Evolutionary conservation across 2,797 vertebrate genomes (phyloP).

Genomic region (Rhinophrynus dorsalis): DNA sequence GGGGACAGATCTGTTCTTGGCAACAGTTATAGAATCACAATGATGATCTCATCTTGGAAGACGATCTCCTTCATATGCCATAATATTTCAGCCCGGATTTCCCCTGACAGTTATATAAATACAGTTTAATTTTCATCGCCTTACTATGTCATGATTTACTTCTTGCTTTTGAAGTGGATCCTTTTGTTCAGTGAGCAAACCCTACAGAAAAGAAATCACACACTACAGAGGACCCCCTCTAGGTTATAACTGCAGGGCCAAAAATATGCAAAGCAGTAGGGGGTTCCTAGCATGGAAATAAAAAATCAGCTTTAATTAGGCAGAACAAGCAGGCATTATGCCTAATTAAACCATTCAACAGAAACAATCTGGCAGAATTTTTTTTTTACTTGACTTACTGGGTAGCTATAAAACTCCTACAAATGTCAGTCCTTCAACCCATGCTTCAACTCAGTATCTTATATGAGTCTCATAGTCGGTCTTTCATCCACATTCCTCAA

Average conservation of each 20-base stretch:
- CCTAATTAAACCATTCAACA: conserved; percentile 34
- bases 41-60: conserved; percentile 41
- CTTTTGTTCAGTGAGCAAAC: not conserved
- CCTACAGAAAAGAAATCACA: not conserved
- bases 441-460: no score
- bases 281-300: not conserved
- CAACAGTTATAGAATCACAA: conserved; percentile 10
- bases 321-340: not conserved
- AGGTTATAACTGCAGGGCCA: not conserved
- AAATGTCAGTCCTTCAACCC: no score
- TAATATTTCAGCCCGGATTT: conserved; percentile 26
- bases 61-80: conserved; percentile 17
- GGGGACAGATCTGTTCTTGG: conserved; percentile 40
- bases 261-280: not conserved
- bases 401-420: not conserved
- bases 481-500: no score
- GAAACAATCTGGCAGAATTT: not conserved
- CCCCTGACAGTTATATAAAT: conserved; percentile 29
- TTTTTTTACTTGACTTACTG: not conserved
- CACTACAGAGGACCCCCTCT: not conserved
- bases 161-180: not conserved
- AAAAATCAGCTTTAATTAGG: conserved; percentile 24
- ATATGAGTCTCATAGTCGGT: no score
- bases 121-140: conserved; percentile 15
- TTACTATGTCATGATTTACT: conserved; percentile 11